These are phyloP conservation scores for Labeo calbasu DNA, from an alignment of 2,797 vertebrate genomes.

Conservation along the genomic window DNA sequence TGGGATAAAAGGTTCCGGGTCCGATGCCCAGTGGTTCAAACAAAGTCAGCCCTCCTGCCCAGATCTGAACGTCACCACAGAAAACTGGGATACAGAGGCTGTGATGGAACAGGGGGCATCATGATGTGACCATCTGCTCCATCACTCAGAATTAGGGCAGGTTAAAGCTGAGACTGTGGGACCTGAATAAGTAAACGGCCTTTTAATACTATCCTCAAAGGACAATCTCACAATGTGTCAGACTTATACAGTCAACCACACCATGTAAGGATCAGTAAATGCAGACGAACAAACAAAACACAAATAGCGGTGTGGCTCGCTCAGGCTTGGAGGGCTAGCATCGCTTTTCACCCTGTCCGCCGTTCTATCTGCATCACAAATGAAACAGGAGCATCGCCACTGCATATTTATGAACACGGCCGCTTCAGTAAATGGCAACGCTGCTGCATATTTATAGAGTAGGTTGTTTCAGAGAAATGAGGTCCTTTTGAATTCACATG, in stretches of 20 bases:
- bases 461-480: constrained; percentile 62
- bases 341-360: constrained; percentile 39
- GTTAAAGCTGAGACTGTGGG: constrained; percentile 36
- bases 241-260: constrained; percentile 18
- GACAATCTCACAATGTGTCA: constrained; percentile 26
- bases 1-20: constrained; percentile 51
- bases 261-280: constrained; percentile 39
- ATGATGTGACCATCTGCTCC: constrained; percentile 62
- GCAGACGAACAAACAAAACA: constrained; percentile 35
- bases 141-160: constrained; percentile 49
- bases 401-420: constrained; percentile 63
- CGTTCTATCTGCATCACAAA: constrained; percentile 62
- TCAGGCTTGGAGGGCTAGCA: constrained; percentile 41
- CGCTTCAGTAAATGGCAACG: constrained; percentile 55
- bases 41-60: constrained; percentile 50
- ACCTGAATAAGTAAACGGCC: constrained; percentile 37
- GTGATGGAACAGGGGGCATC: constrained; percentile 49
- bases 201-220: constrained; percentile 52
- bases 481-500: constrained; percentile 61
- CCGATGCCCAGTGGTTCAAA: constrained; percentile 50
- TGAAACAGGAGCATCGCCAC: constrained; percentile 51
- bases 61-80: constrained; percentile 52
- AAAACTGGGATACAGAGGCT: constrained; percentile 56
- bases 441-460: constrained; percentile 65
- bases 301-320: constrained; percentile 24